Percentiles rank a stretch among this genome's conserved stretches.
Conservation (phyloP, 2,888 invertebrate genomes). For the Polyploca ridens region DNA sequence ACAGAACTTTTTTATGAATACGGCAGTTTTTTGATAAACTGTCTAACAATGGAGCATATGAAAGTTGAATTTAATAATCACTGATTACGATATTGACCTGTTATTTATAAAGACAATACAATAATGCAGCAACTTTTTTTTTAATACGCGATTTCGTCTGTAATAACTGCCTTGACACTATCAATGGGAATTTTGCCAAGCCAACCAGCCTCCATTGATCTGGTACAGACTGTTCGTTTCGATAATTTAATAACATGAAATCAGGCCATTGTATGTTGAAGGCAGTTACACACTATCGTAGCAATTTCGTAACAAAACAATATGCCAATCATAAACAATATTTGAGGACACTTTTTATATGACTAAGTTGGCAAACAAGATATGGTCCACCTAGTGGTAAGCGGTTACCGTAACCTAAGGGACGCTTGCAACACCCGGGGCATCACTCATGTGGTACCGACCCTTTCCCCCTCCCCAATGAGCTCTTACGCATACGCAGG, state of each 20-base stretch:
- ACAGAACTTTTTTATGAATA: neutral
- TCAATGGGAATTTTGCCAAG: slow-evolving; percentile 12
- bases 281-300: neutral
- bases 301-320: neutral
- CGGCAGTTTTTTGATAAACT: neutral
- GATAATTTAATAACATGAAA: slow-evolving; percentile 12
- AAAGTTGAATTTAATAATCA: no score
- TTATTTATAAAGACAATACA: no score
- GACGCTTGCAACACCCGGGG: no score
- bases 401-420: no score
- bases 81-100: no score
- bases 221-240: slow-evolving; percentile 6
- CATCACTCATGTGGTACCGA: no score
- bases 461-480: no score
- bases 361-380: no score
- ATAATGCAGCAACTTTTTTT: neutral
- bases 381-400: no score
- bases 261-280: neutral
- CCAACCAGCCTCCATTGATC: slow-evolving; percentile 7
- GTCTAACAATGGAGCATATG: neutral
- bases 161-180: slow-evolving; percentile 10
- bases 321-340: neutral
- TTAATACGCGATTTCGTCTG: neutral
- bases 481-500: no score
- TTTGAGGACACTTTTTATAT: no score